Evolutionary conservation across 2,113 vertebrate genomes (phyloP), one percentile per base, ranked within the genome.

Genomic region (Lycaon pictus): DNA sequence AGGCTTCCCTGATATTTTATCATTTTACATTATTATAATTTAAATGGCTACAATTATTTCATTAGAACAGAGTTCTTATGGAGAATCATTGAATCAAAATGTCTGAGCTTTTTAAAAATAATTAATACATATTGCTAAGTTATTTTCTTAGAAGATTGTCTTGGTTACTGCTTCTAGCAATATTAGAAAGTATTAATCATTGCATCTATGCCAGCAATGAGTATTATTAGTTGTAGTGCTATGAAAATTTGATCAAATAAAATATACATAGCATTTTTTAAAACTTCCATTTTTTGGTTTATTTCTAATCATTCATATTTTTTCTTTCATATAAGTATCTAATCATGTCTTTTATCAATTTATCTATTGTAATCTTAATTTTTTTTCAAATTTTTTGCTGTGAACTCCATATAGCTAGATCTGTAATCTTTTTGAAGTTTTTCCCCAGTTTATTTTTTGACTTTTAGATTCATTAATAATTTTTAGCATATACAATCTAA

Each of bases 1-100:
- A 62, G 16, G 5, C 23, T n/a, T 51, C 3, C 22, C 3, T 95
- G 23, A 72, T 88, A 55, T 32, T 43, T 84, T 32, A 81, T 86
- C 1, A 58, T 95, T 51, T 58, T 48, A 15, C 4, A 81, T 1
- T 84, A 62, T 56, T 77, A 63, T 51, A 63, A 71, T 63, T 2
- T 56, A 62, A 86, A n/a, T 86, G 63, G 90, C 22, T 35, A 3
- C 90, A 71, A 48, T 87, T 76, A 63, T 79, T 77, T 82, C 22
- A 93, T 83, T 91, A 43, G n/a, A 93, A 11, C 90, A 63, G 19
- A 71, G 90, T 95, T 91, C n/a, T 93, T 93, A 15, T 87, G 65
- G 32, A 3, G 7, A 86, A 79, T 93, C 13, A 69, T 16, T 92
- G 1, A 72, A 32, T 71, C n/a, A n/a, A 67, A 93, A n/a, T 90